Conservation (phyloP, 2,888 invertebrate genomes). For the Acheta domesticus region DNA sequence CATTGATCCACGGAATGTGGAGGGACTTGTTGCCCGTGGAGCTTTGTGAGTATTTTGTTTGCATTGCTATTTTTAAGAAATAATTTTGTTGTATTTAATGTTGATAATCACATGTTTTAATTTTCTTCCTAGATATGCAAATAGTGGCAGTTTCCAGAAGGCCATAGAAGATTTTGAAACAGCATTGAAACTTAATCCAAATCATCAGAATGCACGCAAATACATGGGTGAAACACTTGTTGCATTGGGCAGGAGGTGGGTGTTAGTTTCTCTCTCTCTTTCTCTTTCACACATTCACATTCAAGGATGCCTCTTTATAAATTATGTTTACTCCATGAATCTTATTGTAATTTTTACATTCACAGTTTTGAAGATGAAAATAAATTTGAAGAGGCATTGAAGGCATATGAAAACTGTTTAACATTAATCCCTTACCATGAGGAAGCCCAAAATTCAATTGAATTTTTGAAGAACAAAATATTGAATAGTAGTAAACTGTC, state of each 20-base stretch:
- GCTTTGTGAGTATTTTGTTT: conserved; percentile 61
- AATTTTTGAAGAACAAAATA: conserved; percentile 70
- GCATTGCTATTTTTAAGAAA: neutral
- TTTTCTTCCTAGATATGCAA: conserved; percentile 63
- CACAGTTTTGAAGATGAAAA: conserved; percentile 80
- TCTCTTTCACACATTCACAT: no score
- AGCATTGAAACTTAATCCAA: conserved; percentile 81
- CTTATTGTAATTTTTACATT: neutral
- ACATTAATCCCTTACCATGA: conserved; percentile 82
- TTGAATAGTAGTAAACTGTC: conserved; percentile 53
- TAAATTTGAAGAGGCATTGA: conserved; percentile 78
- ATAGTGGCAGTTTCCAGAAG: conserved; percentile 88
- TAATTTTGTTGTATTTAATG: no score
- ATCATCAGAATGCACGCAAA: conserved; percentile 88
- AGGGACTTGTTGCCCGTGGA: conserved; percentile 87
- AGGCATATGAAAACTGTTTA: conserved; percentile 79
- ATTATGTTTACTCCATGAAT: no score
- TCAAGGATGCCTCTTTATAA: no score
- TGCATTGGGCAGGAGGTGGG: conserved; percentile 68
- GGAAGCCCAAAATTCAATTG: conserved; percentile 79
- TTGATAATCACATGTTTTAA: no score
- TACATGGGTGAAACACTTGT: conserved; percentile 92
- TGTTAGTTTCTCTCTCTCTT: neutral
- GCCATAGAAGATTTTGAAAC: conserved; percentile 94
- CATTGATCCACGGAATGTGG: conserved; percentile 88